Conservation (phyloP, 2,113 vertebrate genomes). For the Lophotis ruficrista region DNA sequence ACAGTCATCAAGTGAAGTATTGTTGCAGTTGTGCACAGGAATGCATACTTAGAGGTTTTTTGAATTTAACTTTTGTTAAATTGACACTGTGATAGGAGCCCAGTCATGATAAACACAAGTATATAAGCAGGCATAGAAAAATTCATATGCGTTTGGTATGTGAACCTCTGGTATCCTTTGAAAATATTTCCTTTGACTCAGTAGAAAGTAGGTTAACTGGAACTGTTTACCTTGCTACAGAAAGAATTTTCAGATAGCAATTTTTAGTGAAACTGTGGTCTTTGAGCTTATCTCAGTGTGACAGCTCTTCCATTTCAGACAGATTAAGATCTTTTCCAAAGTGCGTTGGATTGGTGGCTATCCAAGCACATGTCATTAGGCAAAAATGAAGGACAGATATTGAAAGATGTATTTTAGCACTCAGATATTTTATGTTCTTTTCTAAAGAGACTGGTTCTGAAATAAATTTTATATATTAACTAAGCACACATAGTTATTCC, state of each 20-base stretch:
- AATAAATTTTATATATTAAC: not conserved
- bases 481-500: not conserved
- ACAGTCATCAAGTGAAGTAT: not conserved
- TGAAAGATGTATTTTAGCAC: slow-evolving; percentile 2
- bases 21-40: not conserved
- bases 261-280: slow-evolving; percentile 36
- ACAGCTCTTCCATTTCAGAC: slow-evolving; percentile 44
- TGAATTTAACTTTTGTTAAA: not conserved
- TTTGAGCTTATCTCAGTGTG: slow-evolving; percentile 42
- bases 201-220: slow-evolving; percentile 29
- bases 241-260: slow-evolving; percentile 30
- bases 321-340: slow-evolving; percentile 48
- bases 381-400: slow-evolving; percentile 23
- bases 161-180: not conserved
- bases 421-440: not conserved
- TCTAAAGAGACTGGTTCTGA: not conserved
- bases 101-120: not conserved
- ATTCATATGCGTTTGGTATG: not conserved
- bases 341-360: slow-evolving; percentile 7
- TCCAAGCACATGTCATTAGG: slow-evolving; percentile 50
- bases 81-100: not conserved
- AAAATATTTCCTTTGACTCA: slow-evolving; percentile 37
- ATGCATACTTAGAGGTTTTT: not conserved
- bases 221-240: slow-evolving; percentile 40
- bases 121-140: not conserved